phyloP scores from a whole-genome alignment of 2,113 vertebrate genomes.

The Ctenomys sociabilis region DNA sequence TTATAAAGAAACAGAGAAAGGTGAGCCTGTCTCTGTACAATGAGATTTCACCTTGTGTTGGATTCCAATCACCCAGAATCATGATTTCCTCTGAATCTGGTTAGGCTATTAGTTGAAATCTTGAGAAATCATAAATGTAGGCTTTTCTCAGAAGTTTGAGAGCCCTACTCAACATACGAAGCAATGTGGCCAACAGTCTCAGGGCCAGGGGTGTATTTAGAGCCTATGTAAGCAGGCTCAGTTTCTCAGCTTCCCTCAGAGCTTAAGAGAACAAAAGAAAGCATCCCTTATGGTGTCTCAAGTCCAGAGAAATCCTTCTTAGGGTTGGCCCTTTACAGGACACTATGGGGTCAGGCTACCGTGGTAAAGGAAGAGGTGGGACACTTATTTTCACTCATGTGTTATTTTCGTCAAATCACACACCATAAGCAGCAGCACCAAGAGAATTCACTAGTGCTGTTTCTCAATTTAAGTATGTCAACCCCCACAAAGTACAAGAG shows the following conservation, averaged over 20 bases:
- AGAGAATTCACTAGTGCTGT: background rate
- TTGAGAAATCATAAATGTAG: accelerated
- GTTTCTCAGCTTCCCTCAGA: background rate
- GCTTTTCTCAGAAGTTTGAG: background rate
- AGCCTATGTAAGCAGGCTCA: background rate
- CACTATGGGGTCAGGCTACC: accelerated
- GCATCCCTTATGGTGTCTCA: accelerated
- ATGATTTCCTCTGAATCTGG: accelerated
- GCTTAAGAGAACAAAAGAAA: background rate
- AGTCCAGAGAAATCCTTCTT: accelerated
- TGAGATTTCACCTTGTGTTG: background rate
- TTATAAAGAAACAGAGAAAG: background rate
- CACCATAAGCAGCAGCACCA: no score
- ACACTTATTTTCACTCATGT: background rate
- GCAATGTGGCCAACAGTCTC: accelerated
- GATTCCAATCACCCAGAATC: background rate
- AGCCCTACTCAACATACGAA: accelerated
- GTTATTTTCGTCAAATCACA: background rate
- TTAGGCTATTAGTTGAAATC: accelerated
- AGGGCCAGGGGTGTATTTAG: accelerated
- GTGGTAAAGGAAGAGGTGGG: accelerated
- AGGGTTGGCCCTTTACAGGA: accelerated
- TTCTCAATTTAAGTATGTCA: accelerated
- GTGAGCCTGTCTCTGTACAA: background rate
- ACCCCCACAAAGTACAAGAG: background rate